Percentiles rank a stretch among this genome's conserved stretches.
Conservation (phyloP, 30 jellyfish, hydroid and myxozoan genomes). For the Aurelia aurita complex sp. Pacific region DNA sequence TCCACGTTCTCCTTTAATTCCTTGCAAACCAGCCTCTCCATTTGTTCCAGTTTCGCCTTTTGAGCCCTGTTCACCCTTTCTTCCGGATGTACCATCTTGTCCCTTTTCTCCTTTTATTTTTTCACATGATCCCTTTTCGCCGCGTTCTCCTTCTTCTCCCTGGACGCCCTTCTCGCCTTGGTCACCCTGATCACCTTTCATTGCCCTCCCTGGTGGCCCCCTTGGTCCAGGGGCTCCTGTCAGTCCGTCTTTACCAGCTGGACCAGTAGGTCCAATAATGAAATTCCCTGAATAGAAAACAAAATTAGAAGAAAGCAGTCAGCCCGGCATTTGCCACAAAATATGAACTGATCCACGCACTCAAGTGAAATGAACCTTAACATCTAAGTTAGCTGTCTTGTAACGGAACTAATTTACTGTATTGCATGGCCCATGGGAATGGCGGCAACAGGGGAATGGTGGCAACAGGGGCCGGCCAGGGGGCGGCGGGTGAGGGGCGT, state of each 20-base stretch:
- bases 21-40: constrained; percentile 76
- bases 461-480: too few species aligned
- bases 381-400: too few species aligned
- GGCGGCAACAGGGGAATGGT: too few species aligned
- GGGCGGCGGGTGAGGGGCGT: too few species aligned
- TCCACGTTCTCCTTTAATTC: constrained; percentile 81
- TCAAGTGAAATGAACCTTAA: too few species aligned
- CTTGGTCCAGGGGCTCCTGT: constrained; percentile 64
- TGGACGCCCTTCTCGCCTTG: constrained; percentile 72
- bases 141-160: constrained; percentile 62
- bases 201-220: constrained; percentile 52
- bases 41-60: constrained; percentile 74
- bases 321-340: too few species aligned
- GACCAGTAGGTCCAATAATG: constrained; percentile 51
- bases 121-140: constrained; percentile 69
- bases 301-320: background rate
- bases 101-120: constrained; percentile 68
- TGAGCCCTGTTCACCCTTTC: constrained; percentile 67
- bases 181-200: constrained; percentile 59
- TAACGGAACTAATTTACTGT: too few species aligned
- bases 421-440: too few species aligned
- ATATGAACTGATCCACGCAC: too few species aligned
- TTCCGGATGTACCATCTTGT: constrained; percentile 68
- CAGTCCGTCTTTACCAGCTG: constrained; percentile 29
- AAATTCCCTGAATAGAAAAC: background rate